Base-by-base conservation (phyloP, 2,888 invertebrate species). In the Zonitis immaculata region DNA sequence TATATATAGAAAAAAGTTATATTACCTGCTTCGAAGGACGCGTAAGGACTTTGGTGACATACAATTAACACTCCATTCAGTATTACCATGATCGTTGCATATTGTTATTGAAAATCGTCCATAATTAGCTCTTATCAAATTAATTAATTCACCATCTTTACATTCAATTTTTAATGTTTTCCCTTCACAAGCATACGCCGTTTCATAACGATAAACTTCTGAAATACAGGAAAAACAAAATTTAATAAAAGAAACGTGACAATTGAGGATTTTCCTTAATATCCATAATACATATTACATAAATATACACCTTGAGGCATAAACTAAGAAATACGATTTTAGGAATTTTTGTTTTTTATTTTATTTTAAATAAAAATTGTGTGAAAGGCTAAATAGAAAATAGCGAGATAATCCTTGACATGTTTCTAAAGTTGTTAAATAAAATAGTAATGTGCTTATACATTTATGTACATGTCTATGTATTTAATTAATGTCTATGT, bases 31-130 rank as follows among this genome's bases (percentile, higher is more conserved):
- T 76, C 91, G 90, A 62, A 96, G 83, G 62, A 95, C 92, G 58
- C 90, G 81, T 66, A 91, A 83, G 59, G 95, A 92, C 73, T 89
- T 89, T 45, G 88, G 87, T 51, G 94, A 91, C 89, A 93, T 93
- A 77, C 95, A 96, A 78, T 94, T 93, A 67, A 95, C 91, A 73
- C 93, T 92, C 95, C 95, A 95, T 69, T 94, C 92, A n/a, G 92
- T 92, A 77, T 93, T 88, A 62, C 95, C 95, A 73, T 93, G 91
- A 76, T 94, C 93, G 77, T 96, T 95, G 81, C 96, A 96, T 75
- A 95, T 92, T 70, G 91, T 91, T 76, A 95, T 91, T 62, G 92
- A 94, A 78, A 94, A 95, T 69, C 93, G 84, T 48, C 95, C 95
- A 75, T 95, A 96, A 81, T 95, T 95, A 57, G 95, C 95, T 62